phyloP scores from a whole-genome alignment of 2,113 vertebrate species.

The Ceuthmochares aereus region DNA sequence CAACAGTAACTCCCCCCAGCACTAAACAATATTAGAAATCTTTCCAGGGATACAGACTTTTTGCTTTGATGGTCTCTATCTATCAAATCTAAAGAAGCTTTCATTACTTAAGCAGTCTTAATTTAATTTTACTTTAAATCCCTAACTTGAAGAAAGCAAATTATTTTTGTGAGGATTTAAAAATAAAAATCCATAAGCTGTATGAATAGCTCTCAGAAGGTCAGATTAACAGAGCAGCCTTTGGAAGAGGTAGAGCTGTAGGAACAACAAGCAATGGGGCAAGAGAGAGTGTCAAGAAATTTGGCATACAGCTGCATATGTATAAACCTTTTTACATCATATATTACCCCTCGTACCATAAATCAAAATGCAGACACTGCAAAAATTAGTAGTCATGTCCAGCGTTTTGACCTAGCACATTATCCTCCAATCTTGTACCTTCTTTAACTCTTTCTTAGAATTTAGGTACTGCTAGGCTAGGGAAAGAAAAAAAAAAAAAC shows the following conservation, averaged over 20 bases:
- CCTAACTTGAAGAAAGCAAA: conserved; percentile 44
- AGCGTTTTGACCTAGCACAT: neutral
- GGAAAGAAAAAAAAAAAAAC: too few species aligned
- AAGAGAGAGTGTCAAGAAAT: neutral
- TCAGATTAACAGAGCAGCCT: neutral
- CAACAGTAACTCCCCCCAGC: neutral
- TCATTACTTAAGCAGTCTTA: conserved; percentile 41
- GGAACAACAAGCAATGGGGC: neutral
- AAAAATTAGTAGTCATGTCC: neutral
- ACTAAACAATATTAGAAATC: conserved; percentile 11
- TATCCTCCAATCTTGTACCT: accelerated
- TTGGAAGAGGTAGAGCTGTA: conserved; percentile 34
- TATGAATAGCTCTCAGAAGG: neutral
- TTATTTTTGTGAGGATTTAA: conserved; percentile 22
- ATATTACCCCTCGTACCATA: neutral
- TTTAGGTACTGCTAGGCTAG: neutral
- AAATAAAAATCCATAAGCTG: conserved; percentile 28
- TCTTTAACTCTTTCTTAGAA: neutral
- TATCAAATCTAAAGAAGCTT: conserved; percentile 46
- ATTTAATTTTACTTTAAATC: conserved; percentile 64
- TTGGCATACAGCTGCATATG: neutral
- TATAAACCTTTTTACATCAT: neutral
- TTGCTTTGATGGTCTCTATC: conserved; percentile 34
- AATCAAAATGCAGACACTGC: neutral
- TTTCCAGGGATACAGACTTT: neutral